These are phyloP conservation scores for Liposcelis brunnea DNA, from an alignment of 2,888 invertebrate species.

Conservation along the genomic window DNA sequence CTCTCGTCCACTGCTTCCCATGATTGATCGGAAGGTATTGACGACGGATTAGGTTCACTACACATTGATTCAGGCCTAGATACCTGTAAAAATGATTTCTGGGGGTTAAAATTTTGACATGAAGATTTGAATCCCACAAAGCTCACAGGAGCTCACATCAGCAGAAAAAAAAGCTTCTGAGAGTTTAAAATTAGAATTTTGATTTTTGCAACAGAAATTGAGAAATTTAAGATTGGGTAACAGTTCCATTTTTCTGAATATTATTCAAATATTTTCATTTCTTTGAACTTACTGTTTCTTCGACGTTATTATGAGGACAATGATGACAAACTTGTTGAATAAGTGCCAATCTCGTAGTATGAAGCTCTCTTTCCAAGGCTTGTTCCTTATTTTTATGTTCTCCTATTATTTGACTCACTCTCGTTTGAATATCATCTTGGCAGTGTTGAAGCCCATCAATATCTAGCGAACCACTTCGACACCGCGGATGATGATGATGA, in stretches of 20 bases:
- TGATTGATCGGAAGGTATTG: slow-evolving; percentile 51
- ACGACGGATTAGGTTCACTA: slow-evolving; percentile 31
- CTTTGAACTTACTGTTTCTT: not conserved
- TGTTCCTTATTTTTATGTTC: slow-evolving; percentile 68
- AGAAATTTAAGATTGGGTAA: too few relatives aligned
- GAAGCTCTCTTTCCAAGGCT: slow-evolving; percentile 56
- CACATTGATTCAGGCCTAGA: slow-evolving; percentile 20
- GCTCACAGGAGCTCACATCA: too few relatives aligned
- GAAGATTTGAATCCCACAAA: too few relatives aligned
- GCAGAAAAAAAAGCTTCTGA: too few relatives aligned
- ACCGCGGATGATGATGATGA: slow-evolving; percentile 23
- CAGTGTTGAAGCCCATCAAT: slow-evolving; percentile 58
- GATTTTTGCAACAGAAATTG: too few relatives aligned
- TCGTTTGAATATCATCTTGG: slow-evolving; percentile 51
- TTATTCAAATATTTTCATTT: too few relatives aligned
- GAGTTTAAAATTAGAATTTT: too few relatives aligned
- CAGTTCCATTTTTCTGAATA: too few relatives aligned
- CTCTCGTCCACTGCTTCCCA: slow-evolving; percentile 70
- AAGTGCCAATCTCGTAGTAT: slow-evolving; percentile 57
- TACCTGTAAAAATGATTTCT: slow-evolving; percentile 16
- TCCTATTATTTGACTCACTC: slow-evolving; percentile 65
- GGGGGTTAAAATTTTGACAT: too few relatives aligned
- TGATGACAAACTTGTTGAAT: slow-evolving; percentile 47
- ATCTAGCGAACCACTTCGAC: slow-evolving; percentile 30
- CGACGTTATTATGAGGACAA: slow-evolving; percentile 31